Percentiles rank a stretch among this genome's conserved stretches.
Evolutionary conservation across 92 coral and sea anemone species (phyloP).

Genomic region (Micromussa lordhowensis): DNA sequence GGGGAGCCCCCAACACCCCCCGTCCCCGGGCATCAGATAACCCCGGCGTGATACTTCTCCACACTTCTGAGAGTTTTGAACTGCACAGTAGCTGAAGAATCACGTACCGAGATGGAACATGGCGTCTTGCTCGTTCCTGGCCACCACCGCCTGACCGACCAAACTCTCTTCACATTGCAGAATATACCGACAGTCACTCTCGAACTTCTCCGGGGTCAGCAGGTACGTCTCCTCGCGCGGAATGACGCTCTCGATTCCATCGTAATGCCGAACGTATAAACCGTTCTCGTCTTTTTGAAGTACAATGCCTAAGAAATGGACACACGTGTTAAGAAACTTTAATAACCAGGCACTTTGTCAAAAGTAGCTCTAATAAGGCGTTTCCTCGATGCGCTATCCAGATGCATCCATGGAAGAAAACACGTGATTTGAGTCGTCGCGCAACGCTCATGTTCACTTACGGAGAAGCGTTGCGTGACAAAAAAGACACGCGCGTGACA

Average conservation of each 20-base stretch:
- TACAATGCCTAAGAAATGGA: conserved; percentile 27
- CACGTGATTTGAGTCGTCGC: background rate
- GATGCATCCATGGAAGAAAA: background rate
- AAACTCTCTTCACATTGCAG: conserved; percentile 93
- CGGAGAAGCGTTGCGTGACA: background rate
- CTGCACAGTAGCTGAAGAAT: too few species aligned
- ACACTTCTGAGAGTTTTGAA: background rate
- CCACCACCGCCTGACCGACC: conserved; percentile 98
- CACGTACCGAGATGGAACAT: conserved; percentile 90
- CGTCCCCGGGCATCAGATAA: background rate
- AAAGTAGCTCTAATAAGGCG: background rate
- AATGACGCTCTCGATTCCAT: conserved; percentile 89
- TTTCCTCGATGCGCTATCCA: background rate
- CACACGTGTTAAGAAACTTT: background rate
- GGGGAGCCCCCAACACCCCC: background rate
- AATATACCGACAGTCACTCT: conserved; percentile 88
- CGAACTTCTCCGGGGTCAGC: conserved; percentile 88
- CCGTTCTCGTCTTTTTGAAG: conserved; percentile 57
- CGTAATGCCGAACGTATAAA: conserved; percentile 89
- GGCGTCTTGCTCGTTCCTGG: conserved; percentile 93
- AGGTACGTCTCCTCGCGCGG: conserved; percentile 95
- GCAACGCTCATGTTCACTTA: background rate
- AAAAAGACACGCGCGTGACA: background rate
- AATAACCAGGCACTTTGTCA: background rate
- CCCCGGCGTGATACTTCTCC: too few species aligned